Evolutionary conservation across 2,113 vertebrate genomes (phyloP), one percentile per base, ranked within the genome.

Genomic region (Microcebus lehilahytsara): DNA sequence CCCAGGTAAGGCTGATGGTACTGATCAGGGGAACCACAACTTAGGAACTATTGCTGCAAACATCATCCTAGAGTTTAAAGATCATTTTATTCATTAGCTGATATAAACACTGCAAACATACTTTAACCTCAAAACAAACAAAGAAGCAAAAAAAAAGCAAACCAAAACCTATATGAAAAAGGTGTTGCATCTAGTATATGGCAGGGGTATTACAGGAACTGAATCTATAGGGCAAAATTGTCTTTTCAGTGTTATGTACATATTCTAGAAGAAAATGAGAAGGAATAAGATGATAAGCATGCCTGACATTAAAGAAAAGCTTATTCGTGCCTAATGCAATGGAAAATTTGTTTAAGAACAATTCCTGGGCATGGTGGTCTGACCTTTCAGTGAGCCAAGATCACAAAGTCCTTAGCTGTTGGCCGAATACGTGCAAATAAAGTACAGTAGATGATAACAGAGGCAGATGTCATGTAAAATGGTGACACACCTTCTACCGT

Each of bases 271-370:
- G 89, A 92, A 96, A 64, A 72, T 85, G 16, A 94, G 67, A 46
- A 20, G 42, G 27, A 77, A 91, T 56, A 4, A 84, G 23, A 74
- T 95, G 30, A 72, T 66, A 92, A 85, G 20, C 79, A 89, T 60
- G 81, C 60, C 53, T 97, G 93, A 95, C 89, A 97, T 85, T 96
- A 95, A 80, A 97, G 88, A 93, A 96, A 87, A 85, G 27, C 75
- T 40, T 95, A 72, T 83, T 20, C 0, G 0, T 95, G 96, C 87
- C 92, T 96, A 95, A 96, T 12, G 30, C 37, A 75, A 95, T n/a
- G 74, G 3, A 92, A 40, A 86, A 90, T 89, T 89, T 97, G 64
- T 81, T 98, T 89, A 96, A 85, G 88, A 90, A 94, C 9, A 17
- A 17, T 85, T 94, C 80, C 95, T 23, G 37, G 78, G 23, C 81